Percentiles rank a stretch among this genome's conserved stretches.
These are phyloP conservation scores for Ecdyonurus torrentis DNA, from an alignment of 2,888 invertebrate species.

Conservation along the genomic window DNA sequence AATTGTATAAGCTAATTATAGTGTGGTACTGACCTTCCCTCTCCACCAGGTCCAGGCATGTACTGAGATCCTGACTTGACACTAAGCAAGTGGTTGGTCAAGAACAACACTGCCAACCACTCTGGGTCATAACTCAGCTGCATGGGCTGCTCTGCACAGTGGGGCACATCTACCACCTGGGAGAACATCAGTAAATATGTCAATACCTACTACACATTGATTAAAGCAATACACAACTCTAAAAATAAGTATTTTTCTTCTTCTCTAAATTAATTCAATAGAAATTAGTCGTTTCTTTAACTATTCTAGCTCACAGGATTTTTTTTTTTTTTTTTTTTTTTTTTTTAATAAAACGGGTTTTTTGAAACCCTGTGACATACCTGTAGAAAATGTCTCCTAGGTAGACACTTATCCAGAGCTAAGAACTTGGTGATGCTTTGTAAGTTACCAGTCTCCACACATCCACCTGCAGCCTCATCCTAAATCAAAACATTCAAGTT, in stretches of 20 bases:
- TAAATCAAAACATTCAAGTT: too few species aligned
- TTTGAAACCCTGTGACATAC: conserved; percentile 26
- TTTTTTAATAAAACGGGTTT: neutral
- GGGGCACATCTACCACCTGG: conserved; percentile 25
- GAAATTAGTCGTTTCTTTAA: too few species aligned
- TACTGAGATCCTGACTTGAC: conserved; percentile 50
- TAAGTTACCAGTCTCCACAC: neutral
- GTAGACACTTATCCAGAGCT: conserved; percentile 93
- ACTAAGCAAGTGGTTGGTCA: conserved; percentile 76
- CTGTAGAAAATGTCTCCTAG: conserved; percentile 75
- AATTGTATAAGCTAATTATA: too few species aligned
- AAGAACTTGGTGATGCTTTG: conserved; percentile 58
- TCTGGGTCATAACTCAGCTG: conserved; percentile 69
- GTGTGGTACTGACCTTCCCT: conserved; percentile 36
- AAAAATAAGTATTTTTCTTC: too few species aligned
- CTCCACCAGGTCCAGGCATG: conserved; percentile 63
- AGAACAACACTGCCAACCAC: conserved; percentile 77
- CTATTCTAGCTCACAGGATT: too few species aligned
- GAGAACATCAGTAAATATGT: neutral
- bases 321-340: too few species aligned
- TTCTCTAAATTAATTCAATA: too few species aligned
- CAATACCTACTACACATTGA: too few species aligned
- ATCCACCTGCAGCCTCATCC: too few species aligned
- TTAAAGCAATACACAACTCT: too few species aligned
- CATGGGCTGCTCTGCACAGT: conserved; percentile 35